Evolutionary conservation across 1,140 invertebrate genomes (phyloP).

Genomic region (Maconellicoccus hirsutus): DNA sequence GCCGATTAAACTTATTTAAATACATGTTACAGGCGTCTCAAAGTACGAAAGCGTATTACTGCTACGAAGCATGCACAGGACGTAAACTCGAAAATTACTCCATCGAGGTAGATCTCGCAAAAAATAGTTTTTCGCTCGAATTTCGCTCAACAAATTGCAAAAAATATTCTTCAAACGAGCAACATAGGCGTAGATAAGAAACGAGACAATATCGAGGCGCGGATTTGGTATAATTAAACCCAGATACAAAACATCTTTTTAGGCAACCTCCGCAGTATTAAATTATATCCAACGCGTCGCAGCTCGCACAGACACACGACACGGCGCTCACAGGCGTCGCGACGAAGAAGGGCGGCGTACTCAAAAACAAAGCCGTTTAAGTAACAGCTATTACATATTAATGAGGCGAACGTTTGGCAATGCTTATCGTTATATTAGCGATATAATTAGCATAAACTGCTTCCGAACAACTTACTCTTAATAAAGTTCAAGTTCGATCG

Average conservation of each 20-base stretch:
- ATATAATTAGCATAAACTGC: constrained; percentile 9
- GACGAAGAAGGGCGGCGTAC: background rate
- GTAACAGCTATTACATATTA: constrained; percentile 2
- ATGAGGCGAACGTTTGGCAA: background rate
- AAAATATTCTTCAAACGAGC: too few relatives aligned
- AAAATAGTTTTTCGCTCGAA: too few relatives aligned
- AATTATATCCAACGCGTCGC: too few relatives aligned
- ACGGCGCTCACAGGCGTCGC: too few relatives aligned
- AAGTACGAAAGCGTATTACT: too few relatives aligned
- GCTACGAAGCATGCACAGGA: too few relatives aligned
- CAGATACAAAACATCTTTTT: constrained; percentile 2
- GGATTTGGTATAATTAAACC: background rate
- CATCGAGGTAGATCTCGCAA: too few relatives aligned
- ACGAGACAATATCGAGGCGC: background rate
- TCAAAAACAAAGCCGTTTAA: background rate
- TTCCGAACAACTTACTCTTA: background rate
- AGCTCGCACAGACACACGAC: background rate
- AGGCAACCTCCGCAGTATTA: too few relatives aligned
- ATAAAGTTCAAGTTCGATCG: background rate
- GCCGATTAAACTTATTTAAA: background rate
- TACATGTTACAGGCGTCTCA: too few relatives aligned
- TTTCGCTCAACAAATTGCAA: too few relatives aligned
- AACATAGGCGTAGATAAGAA: too few relatives aligned
- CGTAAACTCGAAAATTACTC: too few relatives aligned
- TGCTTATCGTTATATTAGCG: background rate